phyloP scores from a whole-genome alignment of 2,888 invertebrate species.

The Acholoe squamosa region DNA sequence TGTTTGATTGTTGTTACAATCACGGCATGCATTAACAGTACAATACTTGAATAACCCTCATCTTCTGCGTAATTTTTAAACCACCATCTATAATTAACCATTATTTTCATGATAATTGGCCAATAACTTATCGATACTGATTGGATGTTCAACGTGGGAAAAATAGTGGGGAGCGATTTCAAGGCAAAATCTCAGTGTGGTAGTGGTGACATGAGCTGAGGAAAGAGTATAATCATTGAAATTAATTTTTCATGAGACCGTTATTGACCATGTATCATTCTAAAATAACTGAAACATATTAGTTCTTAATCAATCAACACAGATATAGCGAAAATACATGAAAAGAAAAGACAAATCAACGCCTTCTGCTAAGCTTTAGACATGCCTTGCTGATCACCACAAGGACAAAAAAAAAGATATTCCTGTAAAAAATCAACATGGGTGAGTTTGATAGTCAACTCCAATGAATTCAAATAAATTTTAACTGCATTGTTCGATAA shows the following conservation, averaged over 20 bases:
- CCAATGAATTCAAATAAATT: no score
- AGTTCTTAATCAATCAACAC: slow-evolving; percentile 45
- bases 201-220: neutral
- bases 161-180: neutral
- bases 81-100: neutral
- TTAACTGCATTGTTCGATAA: neutral
- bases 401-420: slow-evolving; percentile 4
- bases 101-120: neutral
- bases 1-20: no score
- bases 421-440: slow-evolving; percentile 20
- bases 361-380: slow-evolving; percentile 31
- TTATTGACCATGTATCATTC: neutral
- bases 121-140: neutral
- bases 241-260: neutral
- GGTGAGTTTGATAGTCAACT: no score
- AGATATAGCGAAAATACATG: neutral
- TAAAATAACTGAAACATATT: slow-evolving; percentile 39
- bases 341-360: slow-evolving; percentile 5
- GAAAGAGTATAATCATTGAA: neutral
- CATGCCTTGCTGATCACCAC: slow-evolving; percentile 51
- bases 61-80: neutral
- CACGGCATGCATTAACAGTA: no score
- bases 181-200: neutral
- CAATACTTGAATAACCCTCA: neutral
- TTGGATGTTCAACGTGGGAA: neutral